Conservation (phyloP, 2,113 vertebrate species). For the Catharus fuscescens region DNA sequence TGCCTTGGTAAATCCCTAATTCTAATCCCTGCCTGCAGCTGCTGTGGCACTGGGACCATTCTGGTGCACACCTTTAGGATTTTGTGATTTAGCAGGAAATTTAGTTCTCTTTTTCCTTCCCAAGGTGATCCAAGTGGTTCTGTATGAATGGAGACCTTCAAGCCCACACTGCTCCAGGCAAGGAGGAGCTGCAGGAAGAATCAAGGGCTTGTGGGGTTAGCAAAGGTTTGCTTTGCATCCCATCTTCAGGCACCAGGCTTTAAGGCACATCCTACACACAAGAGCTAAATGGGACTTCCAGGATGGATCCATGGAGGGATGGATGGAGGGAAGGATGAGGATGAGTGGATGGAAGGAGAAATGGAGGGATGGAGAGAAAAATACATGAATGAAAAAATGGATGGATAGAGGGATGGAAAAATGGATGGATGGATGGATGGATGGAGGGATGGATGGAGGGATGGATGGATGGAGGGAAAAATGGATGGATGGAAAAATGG, state of each 20-base stretch:
- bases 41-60: not conserved
- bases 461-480: not conserved
- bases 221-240: not conserved
- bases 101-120: not conserved
- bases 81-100: not conserved
- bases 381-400: not conserved
- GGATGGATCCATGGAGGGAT: not conserved
- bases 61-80: accelerated
- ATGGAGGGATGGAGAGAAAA: not conserved
- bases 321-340: not conserved
- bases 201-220: not conserved
- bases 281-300: not conserved
- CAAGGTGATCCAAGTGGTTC: not conserved
- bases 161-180: accelerated
- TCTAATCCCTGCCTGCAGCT: not conserved
- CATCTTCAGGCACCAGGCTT: not conserved
- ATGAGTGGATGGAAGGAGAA: not conserved
- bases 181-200: not conserved
- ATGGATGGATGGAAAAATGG: not conserved
- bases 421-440: not conserved
- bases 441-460: not conserved
- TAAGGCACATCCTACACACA: not conserved
- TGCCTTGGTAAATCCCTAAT: not conserved
- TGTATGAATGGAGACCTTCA: not conserved
- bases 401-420: not conserved